Evolutionary conservation across 2,113 vertebrate genomes (phyloP).

Genomic region (human (Homo sapiens)): DNA sequence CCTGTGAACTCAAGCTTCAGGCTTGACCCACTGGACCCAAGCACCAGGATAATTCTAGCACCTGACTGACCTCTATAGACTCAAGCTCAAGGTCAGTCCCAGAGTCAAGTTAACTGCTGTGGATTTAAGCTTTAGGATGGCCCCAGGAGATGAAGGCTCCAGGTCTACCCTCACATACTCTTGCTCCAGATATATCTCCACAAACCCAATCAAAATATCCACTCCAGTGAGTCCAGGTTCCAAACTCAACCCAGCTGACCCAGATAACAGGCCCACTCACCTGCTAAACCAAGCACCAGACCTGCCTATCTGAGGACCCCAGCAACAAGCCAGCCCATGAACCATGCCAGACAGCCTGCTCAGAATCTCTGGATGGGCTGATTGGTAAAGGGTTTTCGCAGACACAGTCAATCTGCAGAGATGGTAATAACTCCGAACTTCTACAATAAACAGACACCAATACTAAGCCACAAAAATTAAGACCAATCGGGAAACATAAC

Average conservation of each 20-base stretch:
- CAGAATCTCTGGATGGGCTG: not conserved
- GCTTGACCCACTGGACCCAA: not conserved
- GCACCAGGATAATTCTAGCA: not conserved
- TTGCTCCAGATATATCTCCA: not conserved
- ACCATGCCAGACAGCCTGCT: too few species aligned
- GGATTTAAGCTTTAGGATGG: not conserved
- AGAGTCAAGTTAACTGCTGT: not conserved
- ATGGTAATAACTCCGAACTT: not conserved
- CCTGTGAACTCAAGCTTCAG: not conserved
- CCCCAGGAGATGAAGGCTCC: not conserved
- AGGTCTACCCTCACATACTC: not conserved
- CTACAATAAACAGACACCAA: not conserved
- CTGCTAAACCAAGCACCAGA: not conserved
- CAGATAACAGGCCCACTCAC: too few species aligned
- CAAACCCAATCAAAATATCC: not conserved
- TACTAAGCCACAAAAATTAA: not conserved
- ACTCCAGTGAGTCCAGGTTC: not conserved
- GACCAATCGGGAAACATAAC: not conserved
- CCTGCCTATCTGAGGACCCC: too few species aligned
- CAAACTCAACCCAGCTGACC: not conserved
- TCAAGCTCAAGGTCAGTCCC: not conserved
- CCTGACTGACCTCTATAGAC: not conserved
- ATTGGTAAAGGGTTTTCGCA: not conserved
- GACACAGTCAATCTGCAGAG: not conserved
- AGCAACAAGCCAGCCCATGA: not conserved